Evolutionary conservation across 2,797 vertebrate species (phyloP).

Genomic region (Enteromius fasciolatus): DNA sequence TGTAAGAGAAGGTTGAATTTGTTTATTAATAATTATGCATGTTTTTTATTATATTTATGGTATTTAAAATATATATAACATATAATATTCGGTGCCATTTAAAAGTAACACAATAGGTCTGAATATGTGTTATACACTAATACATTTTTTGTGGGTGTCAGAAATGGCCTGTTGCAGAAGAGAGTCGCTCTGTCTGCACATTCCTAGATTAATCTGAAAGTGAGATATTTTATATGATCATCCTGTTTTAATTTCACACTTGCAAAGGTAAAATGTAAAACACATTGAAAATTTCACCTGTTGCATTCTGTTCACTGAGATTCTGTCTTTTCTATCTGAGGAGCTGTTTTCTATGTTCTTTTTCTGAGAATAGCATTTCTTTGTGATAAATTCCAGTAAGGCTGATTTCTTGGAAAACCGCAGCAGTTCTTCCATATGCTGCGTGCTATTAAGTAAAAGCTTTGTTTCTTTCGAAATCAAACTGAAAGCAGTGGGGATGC

Average conservation of each 20-base stretch:
- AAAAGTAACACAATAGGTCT: constrained; percentile 52
- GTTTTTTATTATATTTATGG: no score
- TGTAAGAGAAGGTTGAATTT: no score
- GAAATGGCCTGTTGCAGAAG: constrained; percentile 26
- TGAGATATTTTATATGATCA: neutral
- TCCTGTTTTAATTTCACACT: neutral
- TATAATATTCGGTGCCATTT: neutral
- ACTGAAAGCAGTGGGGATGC: constrained; percentile 14
- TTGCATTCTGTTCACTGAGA: constrained; percentile 13
- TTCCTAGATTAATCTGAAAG: neutral
- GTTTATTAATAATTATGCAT: no score
- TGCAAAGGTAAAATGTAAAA: neutral
- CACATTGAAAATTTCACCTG: constrained; percentile 13
- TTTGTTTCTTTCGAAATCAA: constrained; percentile 29
- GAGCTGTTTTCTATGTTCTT: constrained; percentile 33
- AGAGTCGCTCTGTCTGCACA: constrained; percentile 35
- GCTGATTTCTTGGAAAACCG: constrained; percentile 27
- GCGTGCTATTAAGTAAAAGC: neutral
- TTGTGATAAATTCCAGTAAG: constrained; percentile 10
- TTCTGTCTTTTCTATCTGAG: constrained; percentile 16
- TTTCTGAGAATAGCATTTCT: constrained; percentile 40
- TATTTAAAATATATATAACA: neutral
- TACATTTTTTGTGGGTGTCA: constrained; percentile 53
- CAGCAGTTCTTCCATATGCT: neutral
- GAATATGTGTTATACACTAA: constrained; percentile 57